phyloP scores from a whole-genome alignment of 2,888 invertebrate genomes.

The Perizoma flavofasciatum region DNA sequence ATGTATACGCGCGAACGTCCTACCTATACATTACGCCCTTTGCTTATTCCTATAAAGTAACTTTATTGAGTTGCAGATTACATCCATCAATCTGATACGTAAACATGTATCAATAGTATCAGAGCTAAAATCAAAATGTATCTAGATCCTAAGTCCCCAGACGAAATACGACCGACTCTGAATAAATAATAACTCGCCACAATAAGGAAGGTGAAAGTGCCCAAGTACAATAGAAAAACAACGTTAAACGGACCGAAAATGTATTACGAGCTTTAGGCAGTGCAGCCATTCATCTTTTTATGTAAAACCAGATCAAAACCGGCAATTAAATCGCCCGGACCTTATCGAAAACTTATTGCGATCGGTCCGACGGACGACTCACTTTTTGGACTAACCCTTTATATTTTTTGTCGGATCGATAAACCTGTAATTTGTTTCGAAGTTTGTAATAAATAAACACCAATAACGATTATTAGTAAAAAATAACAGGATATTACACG shows the following conservation, averaged over 20 bases:
- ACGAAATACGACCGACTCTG: constrained; percentile 52
- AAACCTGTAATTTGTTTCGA: constrained; percentile 81
- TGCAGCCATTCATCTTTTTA: constrained; percentile 81
- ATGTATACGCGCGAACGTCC: constrained; percentile 44
- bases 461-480: constrained; percentile 83
- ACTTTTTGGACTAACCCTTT: constrained; percentile 83
- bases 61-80: constrained; percentile 44
- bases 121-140: constrained; percentile 65
- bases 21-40: constrained; percentile 43
- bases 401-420: constrained; percentile 77
- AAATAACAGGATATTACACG: constrained; percentile 82
- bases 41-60: constrained; percentile 41
- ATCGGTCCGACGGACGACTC: constrained; percentile 76
- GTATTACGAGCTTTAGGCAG: constrained; percentile 75
- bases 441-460: constrained; percentile 83
- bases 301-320: constrained; percentile 83
- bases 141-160: constrained; percentile 67
- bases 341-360: constrained; percentile 84
- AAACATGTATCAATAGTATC: constrained; percentile 49
- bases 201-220: constrained; percentile 77
- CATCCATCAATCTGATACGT: constrained; percentile 39
- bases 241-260: constrained; percentile 69
- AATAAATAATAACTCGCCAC: constrained; percentile 66
- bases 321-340: constrained; percentile 83
- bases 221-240: constrained; percentile 69